Base-by-base conservation (phyloP, 2,797 vertebrate species). In the Pangasius djambal region DNA sequence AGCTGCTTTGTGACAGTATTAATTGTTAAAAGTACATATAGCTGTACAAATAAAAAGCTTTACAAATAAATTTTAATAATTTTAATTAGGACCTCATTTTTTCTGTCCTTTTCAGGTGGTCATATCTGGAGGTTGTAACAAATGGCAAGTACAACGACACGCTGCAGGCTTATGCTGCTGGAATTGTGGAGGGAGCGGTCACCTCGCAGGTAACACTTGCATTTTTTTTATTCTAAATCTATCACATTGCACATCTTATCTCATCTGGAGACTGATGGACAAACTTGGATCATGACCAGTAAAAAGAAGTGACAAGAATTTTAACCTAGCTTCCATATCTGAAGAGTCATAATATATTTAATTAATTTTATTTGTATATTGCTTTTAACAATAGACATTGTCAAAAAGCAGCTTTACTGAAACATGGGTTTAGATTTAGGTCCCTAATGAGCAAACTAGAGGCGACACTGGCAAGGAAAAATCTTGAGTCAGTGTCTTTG, bases 141-240 rank as follows among this genome's bases (percentile, higher is more conserved):
- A 97, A 92, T 34, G 93, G 90, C 25, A 89, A 15, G n/a, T 98
- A 97, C 93, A 97, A 97, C 72, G 97, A 99, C 94, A 97, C 96
- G 37, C 89, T 99, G 72, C 98, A 99, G 93, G 98, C 98, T 0
- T 99, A 99, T 0, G 97, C 97, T 0, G 98, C 98, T 0, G 98
- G 98, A 0, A 94, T 97, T 55, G 97, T 96, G 84, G 98, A 99
- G 94, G 98, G 97, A 3, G 93, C 96, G 0, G 94, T 97, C 89
- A 97, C 97, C 0, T 95, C 97, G 88, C 95, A 97, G 97, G 98
- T 99, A 89, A 59, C 57, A 20, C 20, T 79, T 4, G 22, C 15
- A 8, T 34, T 57, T 79, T 79, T 34, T 57, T 79, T 57, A 79
- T 57, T 3, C 16, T 52, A 50, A 52, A 52, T 48, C 37, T 12